These are phyloP conservation scores for Manis pentadactyla DNA, from an alignment of 2,797 vertebrate genomes.

Conservation along the genomic window DNA sequence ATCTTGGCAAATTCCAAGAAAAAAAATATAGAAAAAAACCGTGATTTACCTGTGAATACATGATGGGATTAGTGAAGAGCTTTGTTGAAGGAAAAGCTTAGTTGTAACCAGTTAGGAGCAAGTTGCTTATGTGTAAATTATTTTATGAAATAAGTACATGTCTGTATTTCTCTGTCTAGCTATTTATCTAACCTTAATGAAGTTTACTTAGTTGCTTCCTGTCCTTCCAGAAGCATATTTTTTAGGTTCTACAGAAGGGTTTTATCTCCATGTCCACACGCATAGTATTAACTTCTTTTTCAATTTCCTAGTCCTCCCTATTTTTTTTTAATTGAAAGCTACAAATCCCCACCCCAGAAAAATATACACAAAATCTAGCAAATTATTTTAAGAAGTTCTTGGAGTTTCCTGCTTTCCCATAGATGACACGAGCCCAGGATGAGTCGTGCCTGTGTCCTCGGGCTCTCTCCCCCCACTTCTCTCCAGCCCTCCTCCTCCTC, in stretches of 20 bases:
- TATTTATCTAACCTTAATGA: not conserved
- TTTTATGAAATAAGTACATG: slow-evolving; percentile 3
- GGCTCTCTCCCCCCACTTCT: not conserved
- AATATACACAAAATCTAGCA: slow-evolving; percentile 15
- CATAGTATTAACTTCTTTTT: not conserved
- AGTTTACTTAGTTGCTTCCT: not conserved
- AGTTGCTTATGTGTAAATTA: not conserved
- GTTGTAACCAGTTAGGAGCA: not conserved
- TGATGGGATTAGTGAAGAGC: not conserved
- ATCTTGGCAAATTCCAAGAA: not conserved
- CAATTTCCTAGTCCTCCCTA: not conserved
- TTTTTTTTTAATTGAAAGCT: not conserved
- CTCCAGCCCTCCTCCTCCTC: no score
- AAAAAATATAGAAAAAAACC: not conserved
- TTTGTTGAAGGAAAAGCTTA: slow-evolving; percentile 3
- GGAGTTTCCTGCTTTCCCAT: not conserved
- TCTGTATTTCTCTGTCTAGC: not conserved
- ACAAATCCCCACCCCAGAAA: not conserved
- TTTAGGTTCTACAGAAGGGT: not conserved
- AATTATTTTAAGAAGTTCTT: not conserved
- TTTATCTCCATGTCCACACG: not conserved
- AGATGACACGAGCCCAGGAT: not conserved
- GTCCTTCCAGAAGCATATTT: not conserved
- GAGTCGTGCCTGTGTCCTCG: not conserved
- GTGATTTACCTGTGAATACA: not conserved